phyloP scores from a whole-genome alignment of 2,888 invertebrate genomes.

The Sycophila texana region DNA sequence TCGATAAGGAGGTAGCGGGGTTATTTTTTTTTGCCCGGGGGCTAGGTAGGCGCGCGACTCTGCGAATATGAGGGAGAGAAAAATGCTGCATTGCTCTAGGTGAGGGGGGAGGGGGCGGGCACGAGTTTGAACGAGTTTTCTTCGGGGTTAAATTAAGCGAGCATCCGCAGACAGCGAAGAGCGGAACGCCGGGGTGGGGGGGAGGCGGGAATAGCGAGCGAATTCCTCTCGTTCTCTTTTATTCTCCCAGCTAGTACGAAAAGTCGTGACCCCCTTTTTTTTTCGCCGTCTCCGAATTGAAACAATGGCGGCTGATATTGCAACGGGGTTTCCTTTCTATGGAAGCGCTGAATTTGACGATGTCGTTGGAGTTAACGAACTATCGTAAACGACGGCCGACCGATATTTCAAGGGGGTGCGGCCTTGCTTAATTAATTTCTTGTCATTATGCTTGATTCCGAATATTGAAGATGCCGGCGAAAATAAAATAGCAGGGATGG shows the following conservation, averaged over 20 bases:
- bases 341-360: background rate
- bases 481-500: too few relatives aligned
- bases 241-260: background rate
- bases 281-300: background rate
- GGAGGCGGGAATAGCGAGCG: background rate
- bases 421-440: too few relatives aligned
- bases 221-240: constrained; percentile 19
- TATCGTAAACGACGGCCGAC: too few relatives aligned
- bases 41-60: constrained; percentile 27
- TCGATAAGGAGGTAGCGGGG: too few relatives aligned
- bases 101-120: background rate
- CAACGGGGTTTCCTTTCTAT: background rate
- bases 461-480: too few relatives aligned
- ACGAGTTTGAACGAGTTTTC: constrained; percentile 51
- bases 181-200: background rate
- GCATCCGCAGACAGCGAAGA: constrained; percentile 47
- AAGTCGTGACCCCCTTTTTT: constrained; percentile 7
- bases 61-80: constrained; percentile 11
- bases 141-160: constrained; percentile 53
- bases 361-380: too few relatives aligned
- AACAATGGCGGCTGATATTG: constrained; percentile 23
- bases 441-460: too few relatives aligned
- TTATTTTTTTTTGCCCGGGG: background rate
- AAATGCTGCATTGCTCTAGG: constrained; percentile 37
- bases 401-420: too few relatives aligned